Evolutionary conservation across 2,113 vertebrate genomes (phyloP).

Genomic region (Laticauda laticaudata): DNA sequence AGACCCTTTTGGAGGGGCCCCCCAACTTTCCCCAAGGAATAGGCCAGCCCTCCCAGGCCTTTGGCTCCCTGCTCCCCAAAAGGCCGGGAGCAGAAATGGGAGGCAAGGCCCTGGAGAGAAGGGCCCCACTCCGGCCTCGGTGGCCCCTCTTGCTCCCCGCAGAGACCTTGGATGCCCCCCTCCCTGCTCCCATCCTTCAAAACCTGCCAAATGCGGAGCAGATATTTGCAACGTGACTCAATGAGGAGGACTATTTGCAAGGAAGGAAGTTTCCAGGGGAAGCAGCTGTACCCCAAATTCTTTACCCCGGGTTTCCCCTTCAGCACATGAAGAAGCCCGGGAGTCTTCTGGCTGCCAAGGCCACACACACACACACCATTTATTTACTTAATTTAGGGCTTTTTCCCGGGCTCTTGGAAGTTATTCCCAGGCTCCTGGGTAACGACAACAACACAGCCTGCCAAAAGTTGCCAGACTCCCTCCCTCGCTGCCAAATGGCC

Average conservation of each 20-base stretch:
- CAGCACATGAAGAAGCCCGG: conserved; percentile 47
- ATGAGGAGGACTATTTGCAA: neutral
- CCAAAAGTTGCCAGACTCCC: conserved; percentile 47
- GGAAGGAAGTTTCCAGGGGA: neutral
- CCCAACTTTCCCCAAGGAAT: neutral
- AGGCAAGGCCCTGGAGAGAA: neutral
- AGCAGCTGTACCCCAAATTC: neutral
- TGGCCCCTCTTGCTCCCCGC: neutral
- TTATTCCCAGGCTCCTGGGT: conserved; percentile 51
- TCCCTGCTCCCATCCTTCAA: neutral
- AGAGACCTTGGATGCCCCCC: too few relatives aligned
- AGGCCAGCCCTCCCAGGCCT: neutral
- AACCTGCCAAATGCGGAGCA: neutral
- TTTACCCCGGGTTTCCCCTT: conserved; percentile 49
- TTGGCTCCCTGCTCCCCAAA: neutral
- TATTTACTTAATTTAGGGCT: neutral
- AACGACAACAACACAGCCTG: conserved; percentile 60
- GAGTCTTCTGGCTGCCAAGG: conserved; percentile 57
- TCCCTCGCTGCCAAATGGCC: conserved; percentile 50
- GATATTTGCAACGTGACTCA: fast-evolving
- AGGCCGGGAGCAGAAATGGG: neutral
- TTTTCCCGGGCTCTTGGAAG: neutral
- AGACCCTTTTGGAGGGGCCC: neutral
- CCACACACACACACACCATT: neutral
- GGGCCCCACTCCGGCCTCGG: neutral